Base-by-base conservation (phyloP, 2,888 invertebrate genomes). In the Raillietiella orientalis region DNA sequence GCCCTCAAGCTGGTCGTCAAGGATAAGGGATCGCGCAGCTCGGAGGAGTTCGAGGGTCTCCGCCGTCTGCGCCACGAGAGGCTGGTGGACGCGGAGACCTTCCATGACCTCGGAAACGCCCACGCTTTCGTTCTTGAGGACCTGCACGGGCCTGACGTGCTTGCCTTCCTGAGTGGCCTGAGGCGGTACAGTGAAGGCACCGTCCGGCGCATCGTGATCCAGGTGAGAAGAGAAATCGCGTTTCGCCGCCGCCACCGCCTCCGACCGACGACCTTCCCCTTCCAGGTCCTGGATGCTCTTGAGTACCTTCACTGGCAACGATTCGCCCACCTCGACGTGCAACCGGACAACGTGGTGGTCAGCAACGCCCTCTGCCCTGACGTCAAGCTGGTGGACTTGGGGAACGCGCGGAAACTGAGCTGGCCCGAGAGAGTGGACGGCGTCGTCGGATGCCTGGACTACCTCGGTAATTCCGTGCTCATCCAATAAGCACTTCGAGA, bases 271-370 rank as follows among this genome's bases (percentile, higher is more conserved):
- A n/a, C n/a, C n/a, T n/a, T 20, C 20, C 29, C 29, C 12, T 31
- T 34, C 8, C 34, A 58, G 54, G 50, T 79, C 1, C 48, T 82
- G 29, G 77, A 84, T 40, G 87, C 66, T 2, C 50, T 90, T 2
- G 84, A 87, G 47, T 93, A 84, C 46, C 52, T 96, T 21, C 90
- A 93, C 46, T 84, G 84, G 71, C 58, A 75, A 38, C 82, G 82
- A 3, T 62, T 65, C 35, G 70, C 71, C 36, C 77, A 82, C 44
- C 49, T 84, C 32, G 71, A 84, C 44, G 52, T 87, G 25, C 77
- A 90, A 45, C 90, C 90, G 0, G 82, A 84, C 42, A 93, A 93
- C 46, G 59, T 93, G 14, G 74, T 87, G 3, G 30, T 35, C 14
- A n/a, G n/a, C n/a, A n/a, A n/a, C n/a, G n/a, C n/a, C n/a, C n/a